Conservation (phyloP, 2,888 invertebrate genomes). For the Agrilus biguttatus region DNA sequence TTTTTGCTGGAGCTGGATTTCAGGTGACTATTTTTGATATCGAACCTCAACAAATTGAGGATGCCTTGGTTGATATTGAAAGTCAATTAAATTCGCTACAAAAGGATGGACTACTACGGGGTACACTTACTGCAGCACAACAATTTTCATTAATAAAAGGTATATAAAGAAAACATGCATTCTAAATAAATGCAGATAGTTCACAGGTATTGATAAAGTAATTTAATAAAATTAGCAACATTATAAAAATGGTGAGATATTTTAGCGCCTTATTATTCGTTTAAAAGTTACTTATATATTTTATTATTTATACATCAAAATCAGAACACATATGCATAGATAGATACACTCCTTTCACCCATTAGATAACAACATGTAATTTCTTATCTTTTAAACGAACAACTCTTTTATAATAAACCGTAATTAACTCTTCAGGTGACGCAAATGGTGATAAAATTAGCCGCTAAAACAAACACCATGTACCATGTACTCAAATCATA, state of each 20-base stretch:
- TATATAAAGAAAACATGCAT: conserved; percentile 19
- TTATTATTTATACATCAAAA: neutral
- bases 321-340: neutral
- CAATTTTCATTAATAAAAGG: conserved; percentile 70
- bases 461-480: too few relatives aligned
- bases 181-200: too few relatives aligned
- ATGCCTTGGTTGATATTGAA: conserved; percentile 60
- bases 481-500: too few relatives aligned
- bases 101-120: conserved; percentile 57
- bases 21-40: conserved; percentile 79
- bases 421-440: too few relatives aligned
- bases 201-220: too few relatives aligned
- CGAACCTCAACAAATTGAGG: conserved; percentile 54
- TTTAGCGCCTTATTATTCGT: neutral
- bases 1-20: conserved; percentile 87
- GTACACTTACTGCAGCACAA: conserved; percentile 54
- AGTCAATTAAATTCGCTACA: conserved; percentile 58
- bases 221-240: too few relatives aligned
- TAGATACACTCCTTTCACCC: too few relatives aligned
- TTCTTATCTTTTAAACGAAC: too few relatives aligned
- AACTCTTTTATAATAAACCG: too few relatives aligned
- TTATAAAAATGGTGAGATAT: too few relatives aligned
- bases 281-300: neutral
- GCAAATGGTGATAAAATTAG: too few relatives aligned
- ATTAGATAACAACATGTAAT: too few relatives aligned